Evolutionary conservation across 2,113 vertebrate genomes (phyloP), one percentile per base, ranked within the genome.

Genomic region (Epinephelus cyanopodus): DNA sequence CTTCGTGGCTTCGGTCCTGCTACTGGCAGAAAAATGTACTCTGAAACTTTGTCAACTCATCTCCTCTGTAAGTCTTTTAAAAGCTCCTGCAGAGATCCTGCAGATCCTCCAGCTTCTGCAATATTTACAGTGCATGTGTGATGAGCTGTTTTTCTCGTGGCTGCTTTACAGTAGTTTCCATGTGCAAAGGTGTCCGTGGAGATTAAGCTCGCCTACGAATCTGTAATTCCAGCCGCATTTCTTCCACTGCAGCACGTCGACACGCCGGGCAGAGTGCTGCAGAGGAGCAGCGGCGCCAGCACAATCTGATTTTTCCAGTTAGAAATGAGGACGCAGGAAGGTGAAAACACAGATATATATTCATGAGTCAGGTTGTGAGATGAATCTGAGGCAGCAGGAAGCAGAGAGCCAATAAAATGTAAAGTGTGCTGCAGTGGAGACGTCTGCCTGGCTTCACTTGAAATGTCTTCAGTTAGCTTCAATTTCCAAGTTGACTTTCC

Each of bases 221-320:
- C 75, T 89, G 92, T 87, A 92, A 94, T 88, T 95, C 87, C 87
- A 94, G 85, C 67, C 60, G 74, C 83, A 72, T 77, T 93, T 85
- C 87, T 93, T 94, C 92, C 89, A 86, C 89, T 83, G 88, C 79
- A 42, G 77, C 79, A 33, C 27, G 56, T 6, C 77, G 84, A 87
- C 81, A 48, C 50, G 89, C 93, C 86, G 86, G 89, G 78, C 72
- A 21, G 76, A 77, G 72, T 74, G 78, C 89, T 77, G 84, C 50
- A 42, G 61, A 88, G 85, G 70, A 85, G 60, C 29, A 2, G 18
- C 85, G 89, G 92, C 74, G 89, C 91, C 92, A 91, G 76, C 76
- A 64, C 77, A 69, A 88, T 75, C 62, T 1, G 45, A 85, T 74
- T 88, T 93, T 91, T 92, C 88, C 91, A 89, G 68, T 65, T 37